Evolutionary conservation across 2,113 vertebrate genomes (phyloP).

Genomic region (Zosterops japonicus): DNA sequence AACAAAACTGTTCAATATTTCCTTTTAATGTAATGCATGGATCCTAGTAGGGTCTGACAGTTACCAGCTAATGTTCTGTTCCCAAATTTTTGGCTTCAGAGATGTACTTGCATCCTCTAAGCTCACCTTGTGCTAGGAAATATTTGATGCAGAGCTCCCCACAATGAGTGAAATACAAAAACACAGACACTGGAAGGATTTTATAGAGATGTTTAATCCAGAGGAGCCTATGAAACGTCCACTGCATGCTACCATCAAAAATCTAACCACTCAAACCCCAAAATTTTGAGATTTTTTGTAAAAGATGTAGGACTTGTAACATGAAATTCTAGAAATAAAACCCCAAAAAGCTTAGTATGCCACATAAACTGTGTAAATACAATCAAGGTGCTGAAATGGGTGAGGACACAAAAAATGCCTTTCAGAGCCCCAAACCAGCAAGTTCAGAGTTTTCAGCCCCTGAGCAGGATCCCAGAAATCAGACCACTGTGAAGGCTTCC

Average conservation of each 20-base stretch:
- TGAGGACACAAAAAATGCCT: background rate
- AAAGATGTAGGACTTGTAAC: background rate
- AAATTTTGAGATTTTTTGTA: background rate
- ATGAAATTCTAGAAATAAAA: background rate
- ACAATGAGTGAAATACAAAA: background rate
- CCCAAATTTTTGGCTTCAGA: background rate
- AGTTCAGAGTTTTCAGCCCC: background rate
- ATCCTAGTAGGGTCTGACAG: background rate
- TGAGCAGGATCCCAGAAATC: background rate
- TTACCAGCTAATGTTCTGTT: background rate
- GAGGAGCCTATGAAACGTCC: background rate
- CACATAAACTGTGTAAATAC: background rate
- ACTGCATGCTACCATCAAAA: background rate
- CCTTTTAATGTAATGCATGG: fast-evolving
- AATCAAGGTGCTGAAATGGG: background rate
- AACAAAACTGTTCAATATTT: background rate
- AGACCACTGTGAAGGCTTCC: background rate
- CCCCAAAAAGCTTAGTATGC: background rate
- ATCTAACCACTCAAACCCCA: background rate
- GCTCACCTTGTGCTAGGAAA: background rate
- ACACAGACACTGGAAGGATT: background rate
- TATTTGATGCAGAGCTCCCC: background rate
- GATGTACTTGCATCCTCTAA: background rate
- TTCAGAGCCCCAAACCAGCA: background rate
- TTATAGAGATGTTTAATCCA: background rate